Base-by-base conservation (phyloP, 1,140 invertebrate genomes). In the Polypedilum pembai region DNA sequence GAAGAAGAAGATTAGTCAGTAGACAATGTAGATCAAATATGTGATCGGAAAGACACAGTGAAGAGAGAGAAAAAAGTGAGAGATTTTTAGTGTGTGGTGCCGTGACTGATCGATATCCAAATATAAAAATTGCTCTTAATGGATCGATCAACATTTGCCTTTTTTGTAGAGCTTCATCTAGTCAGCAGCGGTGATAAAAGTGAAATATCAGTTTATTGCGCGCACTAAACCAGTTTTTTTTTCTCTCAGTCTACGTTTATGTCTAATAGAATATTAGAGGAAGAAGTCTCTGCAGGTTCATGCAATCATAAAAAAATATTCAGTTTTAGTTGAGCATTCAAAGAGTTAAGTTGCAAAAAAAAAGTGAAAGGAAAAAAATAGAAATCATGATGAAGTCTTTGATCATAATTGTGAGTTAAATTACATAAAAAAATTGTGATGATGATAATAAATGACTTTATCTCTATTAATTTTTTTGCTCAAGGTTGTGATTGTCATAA, bases 131-230 rank as follows among this genome's bases (percentile, higher is more conserved):
- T 56, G n/a, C n/a, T 56, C 15, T 56, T 56, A 56, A 56, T 56
- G 45, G 45, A 56, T 56, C 45, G 45, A 56, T 56, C 45, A 56
- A 56, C 45, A 56, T 56, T 56, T 56, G 45, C 45, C 45, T 56
- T 56, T n/a, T 33, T 33, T 33, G 24, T 33, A 33, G 12, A n/a
- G 8, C 41, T 45, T 45, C n/a, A n/a, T n/a, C n/a, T n/a, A n/a
- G n/a, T n/a, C 45, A n/a, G 12, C n/a, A 56, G 4, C 45, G 12
- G 45, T 56, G 45, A 56, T 56, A 56, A 56, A 56, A 56, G 45
- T 56, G 45, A 56, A 56, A 56, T 56, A 56, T 56, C 45, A 56
- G 45, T 56, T 3, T 12, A 56, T 12, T 15, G n/a, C 12, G 8
- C 45, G 10, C 12, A 15, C 8, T 8, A 56, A 56, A 56, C 45